Evolutionary conservation across 1,140 invertebrate genomes (phyloP), one percentile per base, ranked within the genome.

Genomic region (Drosophila albomicans): DNA sequence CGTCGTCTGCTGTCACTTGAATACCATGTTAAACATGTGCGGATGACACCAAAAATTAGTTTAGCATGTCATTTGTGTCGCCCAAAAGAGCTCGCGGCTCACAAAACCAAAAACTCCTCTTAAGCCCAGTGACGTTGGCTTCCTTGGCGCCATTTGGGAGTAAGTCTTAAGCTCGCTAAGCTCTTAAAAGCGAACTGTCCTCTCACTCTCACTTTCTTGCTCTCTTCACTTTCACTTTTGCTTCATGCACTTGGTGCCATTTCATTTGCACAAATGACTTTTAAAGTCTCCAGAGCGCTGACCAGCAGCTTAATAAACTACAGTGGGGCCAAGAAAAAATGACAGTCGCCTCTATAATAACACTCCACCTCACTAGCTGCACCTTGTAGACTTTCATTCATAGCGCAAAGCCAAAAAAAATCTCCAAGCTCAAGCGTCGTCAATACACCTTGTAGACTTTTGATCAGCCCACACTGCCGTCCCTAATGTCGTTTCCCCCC

Each of bases 31-130:
- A 68, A 79, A 70, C 79, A 86, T 86, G 84, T 88, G 77, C 80
- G 76, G 76, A 70, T 79, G 78, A 88, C 84, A 84, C 73, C 77
- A 68, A 78, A 75, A 87, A 87, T 87, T 88, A 87, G 84, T 87
- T 87, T 84, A 80, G 78, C 80, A 67, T 77, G 84, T 87, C 80
- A 87, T 75, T 84, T 80, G 15, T 67, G 15, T 67, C 46, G 57
- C 69, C 69, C 65, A 64, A 32, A 54, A 54, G 10, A 30, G 69
- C 68, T 45, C 25, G 13, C 54, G 38, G 56, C 35, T 65, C 61
- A 74, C 61, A 74, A 68, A 74, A 74, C 2, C 30, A 30, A 38
- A 38, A 38, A 13, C 41, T 56, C 49, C 30, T 69, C 32, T 52
- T 61, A 74, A 68, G 71, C 64, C 20, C 20, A 15, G 8, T 16